Evolutionary conservation across 2,113 vertebrate species (phyloP), one percentile per base, ranked within the genome.

Genomic region (Campylomormyrus tamandua): DNA sequence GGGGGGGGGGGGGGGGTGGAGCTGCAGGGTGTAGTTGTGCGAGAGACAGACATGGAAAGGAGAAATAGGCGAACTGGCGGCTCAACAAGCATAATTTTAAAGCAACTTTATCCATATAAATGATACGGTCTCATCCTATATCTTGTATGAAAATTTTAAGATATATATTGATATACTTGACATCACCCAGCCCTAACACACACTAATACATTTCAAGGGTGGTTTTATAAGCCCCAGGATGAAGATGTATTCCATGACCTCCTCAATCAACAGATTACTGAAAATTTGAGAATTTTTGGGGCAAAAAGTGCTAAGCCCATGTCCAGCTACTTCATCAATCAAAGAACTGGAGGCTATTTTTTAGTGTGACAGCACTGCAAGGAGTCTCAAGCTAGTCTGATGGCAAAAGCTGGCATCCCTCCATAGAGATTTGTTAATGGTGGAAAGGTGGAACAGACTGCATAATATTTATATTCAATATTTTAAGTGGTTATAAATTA

Each of bases 401-500:
- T 19, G 35, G 15, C 15, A 80, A 7, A 66, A n/a, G 62, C 3
- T 70, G 5, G 35, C 15, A 42, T 39, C 42, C 27, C 35, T 42
- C 35, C 13, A 39, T 39, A 80, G 4, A 39, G 15, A 80, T 15
- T 80, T 39, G n/a, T 31, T 70, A 80, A 42, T 39, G 8, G 31
- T 19, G 70, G 15, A 42, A 77, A 77, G 35, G 11, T 15, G 5
- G 49, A 50, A 50, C 49, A 50, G 70, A 77, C 31, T 39, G 31
- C 31, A 77, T 6, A 77, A 15, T 17, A 39, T 7, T 74, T 31
- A 77, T 77, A 77, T 39, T 77, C 3, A 77, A 74, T 35, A 74
- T 74, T 74, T 27, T 35, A 74, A 17, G 27, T 77, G 70, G 27
- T 77, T 77, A 77, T 35, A 39, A 31, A 39, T 45, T 48, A 95